phyloP scores from a whole-genome alignment of 2,113 vertebrate species.

The Hydropotes inermis region DNA sequence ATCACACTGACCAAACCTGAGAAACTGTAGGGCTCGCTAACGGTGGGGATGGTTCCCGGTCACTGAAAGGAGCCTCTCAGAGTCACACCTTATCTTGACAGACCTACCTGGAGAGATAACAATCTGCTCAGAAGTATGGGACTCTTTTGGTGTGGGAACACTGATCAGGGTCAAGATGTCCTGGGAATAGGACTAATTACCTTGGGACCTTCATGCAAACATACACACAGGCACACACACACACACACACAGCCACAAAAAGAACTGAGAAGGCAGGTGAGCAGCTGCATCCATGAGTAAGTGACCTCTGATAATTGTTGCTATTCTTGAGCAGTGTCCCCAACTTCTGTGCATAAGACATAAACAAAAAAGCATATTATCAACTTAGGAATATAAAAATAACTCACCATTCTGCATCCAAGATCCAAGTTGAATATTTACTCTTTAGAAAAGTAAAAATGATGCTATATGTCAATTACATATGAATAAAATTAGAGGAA shows the following conservation, averaged over 20 bases:
- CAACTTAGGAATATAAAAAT: background rate
- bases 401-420: background rate
- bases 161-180: background rate
- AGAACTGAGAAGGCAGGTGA: background rate
- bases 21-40: background rate
- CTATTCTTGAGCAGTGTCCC: background rate
- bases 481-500: background rate
- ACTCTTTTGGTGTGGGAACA: background rate
- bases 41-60: accelerated
- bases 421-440: background rate
- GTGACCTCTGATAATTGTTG: background rate
- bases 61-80: background rate
- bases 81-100: background rate
- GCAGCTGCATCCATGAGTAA: background rate
- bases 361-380: background rate
- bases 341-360: background rate
- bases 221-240: accelerated
- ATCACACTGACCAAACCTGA: background rate
- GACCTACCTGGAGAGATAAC: background rate
- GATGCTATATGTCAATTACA: background rate
- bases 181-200: background rate
- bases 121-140: background rate
- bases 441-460: background rate
- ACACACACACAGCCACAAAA: background rate
- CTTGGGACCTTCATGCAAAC: background rate